Evolutionary conservation across 2,888 invertebrate species (phyloP).

Genomic region (Lithophane leautieri): DNA sequence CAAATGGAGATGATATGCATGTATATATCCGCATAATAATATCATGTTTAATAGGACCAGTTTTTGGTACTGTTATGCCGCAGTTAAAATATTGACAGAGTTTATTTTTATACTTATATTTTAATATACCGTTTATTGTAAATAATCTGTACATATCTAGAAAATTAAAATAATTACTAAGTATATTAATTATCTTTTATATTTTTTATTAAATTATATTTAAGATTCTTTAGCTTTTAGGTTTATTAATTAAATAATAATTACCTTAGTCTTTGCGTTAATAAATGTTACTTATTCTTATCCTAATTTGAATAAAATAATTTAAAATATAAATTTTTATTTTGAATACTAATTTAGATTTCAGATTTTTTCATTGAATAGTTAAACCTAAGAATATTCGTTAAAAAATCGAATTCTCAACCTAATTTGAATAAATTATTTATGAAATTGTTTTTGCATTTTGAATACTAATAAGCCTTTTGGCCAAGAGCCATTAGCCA

Average conservation of each 20-base stretch:
- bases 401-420: background rate
- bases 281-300: background rate
- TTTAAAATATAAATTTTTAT: background rate
- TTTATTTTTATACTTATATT: slow-evolving; percentile 10
- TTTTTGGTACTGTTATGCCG: background rate
- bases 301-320: background rate
- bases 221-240: too few species aligned
- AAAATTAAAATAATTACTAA: background rate
- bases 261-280: background rate
- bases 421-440: background rate
- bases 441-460: background rate
- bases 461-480: background rate
- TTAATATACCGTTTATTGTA: background rate
- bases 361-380: background rate
- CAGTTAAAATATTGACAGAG: background rate
- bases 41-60: background rate
- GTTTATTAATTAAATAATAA: background rate
- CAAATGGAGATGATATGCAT: background rate
- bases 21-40: too few species aligned
- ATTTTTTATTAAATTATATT: background rate
- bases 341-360: too few species aligned
- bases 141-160: slow-evolving; percentile 6
- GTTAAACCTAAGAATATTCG: background rate
- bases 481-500: background rate
- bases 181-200: background rate